Base-by-base conservation (phyloP, 2,797 vertebrate genomes). In the Streptopelia turtur region DNA sequence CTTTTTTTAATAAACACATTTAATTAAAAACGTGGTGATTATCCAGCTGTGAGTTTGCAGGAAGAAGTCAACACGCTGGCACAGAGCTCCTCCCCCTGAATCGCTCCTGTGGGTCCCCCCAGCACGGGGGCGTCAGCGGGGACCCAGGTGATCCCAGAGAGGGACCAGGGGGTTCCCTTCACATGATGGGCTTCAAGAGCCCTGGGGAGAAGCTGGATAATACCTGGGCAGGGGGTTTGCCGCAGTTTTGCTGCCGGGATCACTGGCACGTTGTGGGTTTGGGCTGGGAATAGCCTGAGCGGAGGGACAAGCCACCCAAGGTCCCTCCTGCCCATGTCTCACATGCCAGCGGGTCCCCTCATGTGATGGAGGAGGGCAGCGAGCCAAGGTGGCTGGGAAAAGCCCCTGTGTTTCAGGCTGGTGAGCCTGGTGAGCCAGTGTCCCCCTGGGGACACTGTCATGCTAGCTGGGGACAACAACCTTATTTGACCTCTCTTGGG, bases 1-100 rank as follows among this genome's bases (percentile, higher is more conserved):
- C 30, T 83, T 76, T 93, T 93, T 77, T 86, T 93, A 89, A 90
- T 93, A 94, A 95, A 65, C 81, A 66, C 81, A 65, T 94, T 96
- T 96, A 94, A 96, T 96, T 96, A 95, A 96, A 95, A 93, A 35
- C 1, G 0, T 16, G 72, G 57, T 81, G 78, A 92, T 79, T 91
- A 66, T 69, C 61, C 33, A 56, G 87, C 81, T 18, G 2, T 41
- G 87, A 81, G 52, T 23, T 65, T 37, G 31, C 68, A 91, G 64
- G 43, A 77, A 55, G 93, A 92, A 83, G 68, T 66, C 91, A 94
- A 82, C 70, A 12, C 0, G 1, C 66, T 84, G 83, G 74, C 80
- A 64, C 76, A 25, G 78, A 53, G 49, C 81, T 86, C 33, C 78
- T 80, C 53, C 45, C 63, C 81, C 49, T 11, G 1, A 31, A 55